Base-by-base conservation (phyloP, 2,888 invertebrate genomes). In the Nymphalis urticae region DNA sequence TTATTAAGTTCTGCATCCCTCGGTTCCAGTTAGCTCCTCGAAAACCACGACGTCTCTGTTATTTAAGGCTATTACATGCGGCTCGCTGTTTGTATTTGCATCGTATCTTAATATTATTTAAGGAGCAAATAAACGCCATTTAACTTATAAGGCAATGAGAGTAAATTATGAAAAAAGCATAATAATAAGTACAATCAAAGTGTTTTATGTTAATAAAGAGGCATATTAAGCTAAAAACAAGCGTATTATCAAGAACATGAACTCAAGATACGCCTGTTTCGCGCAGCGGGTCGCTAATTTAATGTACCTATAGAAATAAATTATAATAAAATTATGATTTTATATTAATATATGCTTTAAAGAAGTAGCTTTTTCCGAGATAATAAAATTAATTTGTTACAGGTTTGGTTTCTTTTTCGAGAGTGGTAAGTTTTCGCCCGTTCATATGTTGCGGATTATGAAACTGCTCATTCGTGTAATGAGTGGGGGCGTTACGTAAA, bases 401-500 rank as follows among this genome's bases (percentile, higher is more conserved):
- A 8, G 16, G 13, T 54, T 32, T 51, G 19, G 1, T 48, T 48
- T 62, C 32, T 54, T 24, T 24, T 17, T 62, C 1, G 42, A 21
- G 4, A 24, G 19, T 48, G 21, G 71, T 50, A 54, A 50, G 42
- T 63, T 71, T 71, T 64, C 48, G 60, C 32, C 48, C 62, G 24
- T 36, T 54, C 48, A 27, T 36, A 75, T 63, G 66, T 76, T 71
- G 77, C 77, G 64, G 74, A 84, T 86, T 83, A 78, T 83, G 80
- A 85, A 84, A 83, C 82, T 79, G 80, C 81, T 80, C 73, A 74
- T 80, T 83, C 76, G 76, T 76, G 79, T 89, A 90, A 90, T 89
- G 85, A 88, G 84, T 77, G 85, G 84, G 89, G 92, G 91, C 90
- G 92, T 89, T 86, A 85, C 89, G 84, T 90, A 89, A 91, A 91